Base-by-base conservation (phyloP, 2,888 invertebrate genomes). In the Tetheella fluctuosa region DNA sequence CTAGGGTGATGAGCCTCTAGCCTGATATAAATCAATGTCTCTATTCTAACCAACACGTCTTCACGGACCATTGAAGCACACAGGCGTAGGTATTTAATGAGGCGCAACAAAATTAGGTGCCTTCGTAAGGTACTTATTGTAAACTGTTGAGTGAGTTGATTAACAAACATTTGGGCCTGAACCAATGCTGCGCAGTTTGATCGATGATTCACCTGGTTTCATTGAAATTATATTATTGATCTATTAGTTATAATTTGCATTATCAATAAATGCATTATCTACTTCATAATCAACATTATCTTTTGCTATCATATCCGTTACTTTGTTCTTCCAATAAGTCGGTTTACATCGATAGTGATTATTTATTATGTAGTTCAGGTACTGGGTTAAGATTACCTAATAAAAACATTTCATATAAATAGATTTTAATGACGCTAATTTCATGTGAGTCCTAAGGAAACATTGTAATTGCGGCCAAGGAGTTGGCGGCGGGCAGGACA, bases 11-110 rank as follows among this genome's bases (percentile, higher is more conserved):
- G 17, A 2, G 48, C 2, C 10, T 7, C 2, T 2, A 34, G 12
- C 13, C 34, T 13, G 34, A 34, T 59, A 64, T 76, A 68, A 77
- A 80, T 82, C 81, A 81, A 82, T 81, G 83, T 83, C 84, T 83
- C 71, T 77, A 85, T 85, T 80, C 74, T 75, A 79, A 81, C 76
- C 71, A 78, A 74, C 68, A 74, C 71, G 77, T 81, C 73, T 84
- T 82, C 77, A 81, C 79, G 78, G 82, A 67, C 69, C 76, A 83
- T 59, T 81, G 84, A 73, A 74, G 77, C 82, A 80, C 71, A 73
- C 75, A 74, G 74, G 69, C 72, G 70, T 37, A 37, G n/a, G 39
- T 71, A 79, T 63, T 73, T 80, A 86, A 84, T 84, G 84, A 84
- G 80, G 78, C 81, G 81, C 68, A 71, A 79, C 84, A 68, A 67